Percentiles rank a stretch among this genome's conserved stretches.
Conservation (phyloP, 2,113 vertebrate species). For the Saguinus imperator region DNA sequence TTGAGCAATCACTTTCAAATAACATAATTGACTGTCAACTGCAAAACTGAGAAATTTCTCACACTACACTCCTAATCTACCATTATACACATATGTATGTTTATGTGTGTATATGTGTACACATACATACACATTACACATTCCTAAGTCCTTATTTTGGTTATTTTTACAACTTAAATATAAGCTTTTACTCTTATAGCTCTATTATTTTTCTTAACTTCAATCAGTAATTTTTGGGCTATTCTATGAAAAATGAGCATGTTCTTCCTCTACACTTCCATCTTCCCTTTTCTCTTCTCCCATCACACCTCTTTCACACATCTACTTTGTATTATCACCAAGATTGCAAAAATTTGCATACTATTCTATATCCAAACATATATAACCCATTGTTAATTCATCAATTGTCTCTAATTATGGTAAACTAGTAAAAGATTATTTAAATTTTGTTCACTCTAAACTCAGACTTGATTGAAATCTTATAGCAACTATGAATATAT, state of each 20-base stretch:
- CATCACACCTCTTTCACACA: neutral
- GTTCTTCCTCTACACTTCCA: neutral
- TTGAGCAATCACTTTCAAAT: neutral
- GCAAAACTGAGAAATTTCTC: neutral
- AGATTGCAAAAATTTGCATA: neutral
- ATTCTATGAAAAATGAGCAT: neutral
- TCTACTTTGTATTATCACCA: neutral
- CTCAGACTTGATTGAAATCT: neutral
- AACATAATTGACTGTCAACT: neutral
- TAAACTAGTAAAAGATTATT: neutral
- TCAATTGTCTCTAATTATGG: neutral
- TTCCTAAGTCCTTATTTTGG: neutral
- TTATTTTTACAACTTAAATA: neutral
- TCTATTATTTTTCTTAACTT: neutral
- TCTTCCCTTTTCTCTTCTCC: neutral
- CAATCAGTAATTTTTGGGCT: neutral
- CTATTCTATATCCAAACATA: neutral
- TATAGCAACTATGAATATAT: neutral
- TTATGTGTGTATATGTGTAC: neutral
- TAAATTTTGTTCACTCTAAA: neutral
- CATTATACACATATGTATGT: neutral
- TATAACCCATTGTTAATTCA: neutral
- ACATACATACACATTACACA: neutral
- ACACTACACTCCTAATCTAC: neutral
- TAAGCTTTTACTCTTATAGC: neutral